Evolutionary conservation across 1,140 invertebrate species (phyloP).

Genomic region (Bombus impatiens): DNA sequence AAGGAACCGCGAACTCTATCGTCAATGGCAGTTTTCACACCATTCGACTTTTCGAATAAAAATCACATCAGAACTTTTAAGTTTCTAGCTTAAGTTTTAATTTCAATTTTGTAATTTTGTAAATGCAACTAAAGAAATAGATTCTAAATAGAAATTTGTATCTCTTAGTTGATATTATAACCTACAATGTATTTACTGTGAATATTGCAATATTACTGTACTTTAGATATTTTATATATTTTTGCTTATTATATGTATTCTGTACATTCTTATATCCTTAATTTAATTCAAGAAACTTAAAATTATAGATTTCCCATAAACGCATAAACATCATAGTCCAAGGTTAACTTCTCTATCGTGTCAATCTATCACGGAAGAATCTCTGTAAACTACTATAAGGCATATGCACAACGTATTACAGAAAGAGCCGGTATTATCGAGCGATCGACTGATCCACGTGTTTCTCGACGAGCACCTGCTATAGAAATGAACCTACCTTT

Average conservation of each 20-base stretch:
- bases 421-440: background rate
- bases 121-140: background rate
- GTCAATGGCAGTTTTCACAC: background rate
- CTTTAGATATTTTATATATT: background rate
- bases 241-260: background rate
- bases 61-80: no score
- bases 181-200: background rate
- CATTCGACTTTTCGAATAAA: background rate
- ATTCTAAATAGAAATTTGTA: background rate
- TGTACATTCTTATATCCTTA: no score
- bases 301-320: no score
- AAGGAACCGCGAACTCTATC: background rate
- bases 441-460: constrained; percentile 20
- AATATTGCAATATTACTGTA: background rate
- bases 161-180: background rate
- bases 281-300: no score
- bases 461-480: constrained; percentile 20
- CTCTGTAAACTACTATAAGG: no score
- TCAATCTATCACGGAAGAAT: background rate
- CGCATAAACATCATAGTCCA: background rate
- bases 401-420: background rate
- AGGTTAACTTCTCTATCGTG: background rate
- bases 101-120: background rate
- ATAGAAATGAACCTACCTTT: constrained; percentile 12
- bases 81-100: background rate